Conservation (phyloP, 1,140 invertebrate species). For the Tetranychus cinnabarinus region DNA sequence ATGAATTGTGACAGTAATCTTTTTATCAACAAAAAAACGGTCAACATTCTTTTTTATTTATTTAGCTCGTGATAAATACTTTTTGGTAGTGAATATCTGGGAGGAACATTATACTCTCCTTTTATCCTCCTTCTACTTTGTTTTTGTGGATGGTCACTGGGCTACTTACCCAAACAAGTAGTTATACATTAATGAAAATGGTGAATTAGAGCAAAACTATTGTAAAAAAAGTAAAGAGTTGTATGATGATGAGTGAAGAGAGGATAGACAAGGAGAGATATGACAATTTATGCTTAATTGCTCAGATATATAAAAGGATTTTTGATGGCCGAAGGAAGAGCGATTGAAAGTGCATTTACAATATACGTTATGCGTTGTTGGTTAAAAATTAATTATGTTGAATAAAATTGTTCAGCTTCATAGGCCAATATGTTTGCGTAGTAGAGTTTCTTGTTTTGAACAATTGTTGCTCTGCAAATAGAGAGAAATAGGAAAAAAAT, state of each 20-base stretch:
- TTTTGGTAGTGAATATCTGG: too few species aligned
- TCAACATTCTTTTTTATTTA: too few species aligned
- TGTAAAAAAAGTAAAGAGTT: too few species aligned
- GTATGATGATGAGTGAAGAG: too few species aligned
- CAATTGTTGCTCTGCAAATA: conserved; percentile 12
- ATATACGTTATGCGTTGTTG: not conserved
- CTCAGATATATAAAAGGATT: not conserved
- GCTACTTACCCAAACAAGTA: too few species aligned
- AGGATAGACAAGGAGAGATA: not conserved
- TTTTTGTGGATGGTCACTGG: too few species aligned
- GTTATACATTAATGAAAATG: too few species aligned
- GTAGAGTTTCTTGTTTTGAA: conserved; percentile 5
- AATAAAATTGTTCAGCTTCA: not conserved
- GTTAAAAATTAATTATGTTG: not conserved
- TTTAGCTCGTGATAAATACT: too few species aligned
- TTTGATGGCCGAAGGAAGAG: not conserved
- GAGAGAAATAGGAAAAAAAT: not conserved
- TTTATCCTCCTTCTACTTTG: too few species aligned
- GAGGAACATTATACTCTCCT: too few species aligned
- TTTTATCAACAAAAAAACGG: not conserved
- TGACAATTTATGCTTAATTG: not conserved
- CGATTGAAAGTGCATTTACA: not conserved
- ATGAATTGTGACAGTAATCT: not conserved
- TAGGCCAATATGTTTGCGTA: conserved; percentile 5
- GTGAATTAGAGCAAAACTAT: too few species aligned